Evolutionary conservation across 2,888 invertebrate species (phyloP), one percentile per base, ranked within the genome.

Genomic region (Diplazon laetatorius): DNA sequence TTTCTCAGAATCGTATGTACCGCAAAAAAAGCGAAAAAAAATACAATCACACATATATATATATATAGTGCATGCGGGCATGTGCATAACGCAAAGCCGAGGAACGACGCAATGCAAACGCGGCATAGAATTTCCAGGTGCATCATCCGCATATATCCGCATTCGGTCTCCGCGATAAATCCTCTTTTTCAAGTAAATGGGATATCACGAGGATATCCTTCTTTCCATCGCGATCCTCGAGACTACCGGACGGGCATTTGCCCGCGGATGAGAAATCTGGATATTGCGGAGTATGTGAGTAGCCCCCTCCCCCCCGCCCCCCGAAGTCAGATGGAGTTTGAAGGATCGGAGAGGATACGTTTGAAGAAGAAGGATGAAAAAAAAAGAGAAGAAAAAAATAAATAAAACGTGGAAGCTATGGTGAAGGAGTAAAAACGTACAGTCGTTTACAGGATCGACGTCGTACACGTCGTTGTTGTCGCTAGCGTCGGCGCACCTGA

Each of bases 401-500:
- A 22, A 62, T 60, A 30, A 48, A 65, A 57, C 25, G 63, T 42
- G 37, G 14, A 42, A 65, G 25, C 69, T 30, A 42, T 37, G 52
- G 68, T 59, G 42, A 65, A 44, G 68, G 44, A 44, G 59, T 52
- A 52, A 60, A 46, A 25, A 9, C n/a, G 16, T n/a, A n/a, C 42
- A 30, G 50, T 60, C 65, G 39, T 10, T 20, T 69, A 35, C 69
- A 74, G 73, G 74, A 78, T 78, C 69, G 69, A 78, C 74, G 78
- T 37, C 46, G 70, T 62, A 63, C 52, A 55, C 35, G 66, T 39
- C 63, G 52, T 62, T 60, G 62, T 75, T 44, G 62, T 55, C 44
- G 57, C 63, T 46, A 59, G 74, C 78, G 74, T 65, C 78, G 80
- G 75, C 78, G 80, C 80, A 76, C 73, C 78, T 78, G 80, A 75